Evolutionary conservation across 2,888 invertebrate species (phyloP).

Genomic region (Mamestra brassicae): DNA sequence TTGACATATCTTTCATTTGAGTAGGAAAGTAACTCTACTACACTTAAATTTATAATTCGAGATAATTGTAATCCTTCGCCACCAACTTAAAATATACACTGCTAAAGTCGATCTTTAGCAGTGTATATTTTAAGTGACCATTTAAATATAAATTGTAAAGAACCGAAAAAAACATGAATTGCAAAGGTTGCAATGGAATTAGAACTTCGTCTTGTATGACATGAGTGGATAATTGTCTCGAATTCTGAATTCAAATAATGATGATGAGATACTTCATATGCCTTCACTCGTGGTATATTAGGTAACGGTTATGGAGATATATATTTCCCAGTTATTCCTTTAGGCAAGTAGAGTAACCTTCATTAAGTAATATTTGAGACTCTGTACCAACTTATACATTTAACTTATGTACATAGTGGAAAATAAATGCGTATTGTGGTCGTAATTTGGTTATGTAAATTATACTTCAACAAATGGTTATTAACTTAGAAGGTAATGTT

Average conservation of each 20-base stretch:
- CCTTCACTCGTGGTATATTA: constrained; percentile 16
- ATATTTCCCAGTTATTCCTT: not conserved
- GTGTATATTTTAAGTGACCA: not conserved
- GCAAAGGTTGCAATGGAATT: too few species aligned
- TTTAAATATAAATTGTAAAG: too few species aligned
- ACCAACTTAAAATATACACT: too few species aligned
- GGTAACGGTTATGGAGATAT: constrained; percentile 27
- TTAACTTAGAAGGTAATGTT: constrained; percentile 52
- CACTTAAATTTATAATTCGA: not conserved
- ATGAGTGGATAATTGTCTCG: not conserved
- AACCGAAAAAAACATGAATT: too few species aligned
- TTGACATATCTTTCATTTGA: constrained; percentile 53
- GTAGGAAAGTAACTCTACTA: constrained; percentile 39
- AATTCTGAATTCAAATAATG: not conserved
- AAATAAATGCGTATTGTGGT: constrained; percentile 65
- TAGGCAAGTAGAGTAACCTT: constrained; percentile 16
- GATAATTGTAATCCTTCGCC: not conserved
- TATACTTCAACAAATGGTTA: constrained; percentile 37
- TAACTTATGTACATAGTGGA: constrained; percentile 50
- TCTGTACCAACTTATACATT: constrained; percentile 52
- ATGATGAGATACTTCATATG: constrained; percentile 1
- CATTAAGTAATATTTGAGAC: constrained; percentile 50
- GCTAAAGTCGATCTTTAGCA: not conserved
- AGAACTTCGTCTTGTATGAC: too few species aligned
- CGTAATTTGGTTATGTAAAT: constrained; percentile 53